Evolutionary conservation across 2,888 invertebrate species (phyloP), one percentile per base, ranked within the genome.

Genomic region (Drosophila mercatorum): DNA sequence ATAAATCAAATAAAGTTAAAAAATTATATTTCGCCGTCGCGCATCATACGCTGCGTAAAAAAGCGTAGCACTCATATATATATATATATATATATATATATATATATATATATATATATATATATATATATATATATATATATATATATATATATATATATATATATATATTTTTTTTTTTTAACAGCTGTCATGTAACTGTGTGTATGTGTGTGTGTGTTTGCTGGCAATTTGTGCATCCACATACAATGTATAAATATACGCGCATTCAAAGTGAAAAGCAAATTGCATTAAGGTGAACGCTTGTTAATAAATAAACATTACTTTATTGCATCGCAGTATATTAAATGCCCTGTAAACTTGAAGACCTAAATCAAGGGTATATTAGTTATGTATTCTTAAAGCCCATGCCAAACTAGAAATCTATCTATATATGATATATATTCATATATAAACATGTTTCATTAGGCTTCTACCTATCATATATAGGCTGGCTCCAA

Each of bases 1-100:
- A 80, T 79, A 80, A 85, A 86, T 83, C 88, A 88, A 80, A 86
- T 72, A 68, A 72, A 72, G 60, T 81, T 81, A 67, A 78, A 75
- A 69, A 72, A 67, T 64, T 68, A 66, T 64, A 63, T 56, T 22
- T 49, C 55, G 28, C 64, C 57, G 62, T 41, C 53, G 58, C 40
- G 28, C 44, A 63, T 51, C 26, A 65, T 6, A 38, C 40, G 59
- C 17, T 76, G 55, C 64, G 58, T 53, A 61, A 73, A 77, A 78
- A 68, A 63, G 10, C 47, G 36, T 36, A 10, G 43, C 56, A 17
- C 11, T 38, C 60, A 36, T 40, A 14, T 61, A 34, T 34, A 34
- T 1, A 34, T 34, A 3, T 31, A 31, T 31, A 31, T 31, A 31
- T 4, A 31, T 31, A 31, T 34, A 17, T 17, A 17, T 17, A 17